Base-by-base conservation (phyloP, 1,140 invertebrate species). In the Magallana angulata region DNA sequence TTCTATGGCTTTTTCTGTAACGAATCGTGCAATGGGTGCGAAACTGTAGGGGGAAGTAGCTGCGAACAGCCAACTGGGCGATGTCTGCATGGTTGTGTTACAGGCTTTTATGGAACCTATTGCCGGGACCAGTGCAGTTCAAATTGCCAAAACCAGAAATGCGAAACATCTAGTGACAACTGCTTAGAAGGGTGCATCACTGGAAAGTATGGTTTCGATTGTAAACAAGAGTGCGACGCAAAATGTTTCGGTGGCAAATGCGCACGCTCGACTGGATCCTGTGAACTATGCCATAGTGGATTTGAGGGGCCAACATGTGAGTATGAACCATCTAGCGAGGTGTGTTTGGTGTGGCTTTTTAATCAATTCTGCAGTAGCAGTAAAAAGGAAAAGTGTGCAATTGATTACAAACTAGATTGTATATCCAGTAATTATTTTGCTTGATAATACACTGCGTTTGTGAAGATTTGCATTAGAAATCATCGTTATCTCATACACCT, bases 1-100 rank as follows among this genome's bases (percentile, higher is more conserved):
- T 82, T 24, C 12, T 87, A 87, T 80, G 84, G 88, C 1, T n/a
- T 60, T 60, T 76, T 81, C 36, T 87, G 89, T 59, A 85, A 87
- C 16, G 82, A 60, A 59, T 57, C 16, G 12, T 89, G 84, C 12
- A 62, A 12, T 71, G 64, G 76, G 4, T 89, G 86, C 56, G 59
- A 85, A 16, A 16, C 36, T 18, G 56, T 24, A 24, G 76, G 24
- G 11, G 80, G 83, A 18, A 11, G 16, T 18, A 71, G 57, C 11
- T 89, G 89, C 48, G 59, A 85, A 8, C 57, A 86, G 56, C 24
- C 57, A 8, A 80, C 60, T 9, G 64, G 80, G 56, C 56, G 81
- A 12, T 89, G 89, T 57, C 24, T 71, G 6, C 18, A 57, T 30
- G 86, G 84, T 18, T 89, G 89, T 85, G 16, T 76, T 2, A 57